Evolutionary conservation across 35 echinoderm and acorn worm species (phyloP).

Genomic region (Patiria miniata): DNA sequence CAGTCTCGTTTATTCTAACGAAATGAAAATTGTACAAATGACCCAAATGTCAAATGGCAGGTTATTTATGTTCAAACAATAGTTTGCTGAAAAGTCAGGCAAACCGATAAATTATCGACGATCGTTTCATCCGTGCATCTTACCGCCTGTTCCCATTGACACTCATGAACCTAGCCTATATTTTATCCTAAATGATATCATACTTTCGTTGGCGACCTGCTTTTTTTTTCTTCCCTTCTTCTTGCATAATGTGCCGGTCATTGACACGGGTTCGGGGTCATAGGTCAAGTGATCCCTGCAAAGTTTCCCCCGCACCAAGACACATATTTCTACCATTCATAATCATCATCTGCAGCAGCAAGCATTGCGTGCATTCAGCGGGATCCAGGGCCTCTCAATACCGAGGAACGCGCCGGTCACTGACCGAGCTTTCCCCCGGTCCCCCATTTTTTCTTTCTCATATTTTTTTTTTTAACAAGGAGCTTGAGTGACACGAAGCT

Average conservation of each 20-base stretch:
- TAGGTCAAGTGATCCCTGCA: slow-evolving; percentile 23
- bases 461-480: slow-evolving; percentile 20
- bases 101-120: no score
- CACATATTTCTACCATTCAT: not conserved
- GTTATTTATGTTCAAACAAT: no score
- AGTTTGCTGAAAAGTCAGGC: no score
- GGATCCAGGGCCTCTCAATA: not conserved
- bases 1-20: no score
- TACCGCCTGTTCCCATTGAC: no score
- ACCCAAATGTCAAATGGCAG: no score
- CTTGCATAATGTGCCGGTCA: not conserved
- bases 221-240: no score
- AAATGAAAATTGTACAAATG: no score
- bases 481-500: not conserved
- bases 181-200: not conserved
- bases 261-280: not conserved
- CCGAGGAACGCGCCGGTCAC: not conserved
- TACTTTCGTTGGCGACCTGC: no score
- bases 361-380: not conserved
- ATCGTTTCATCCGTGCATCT: no score
- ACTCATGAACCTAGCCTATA: not conserved
- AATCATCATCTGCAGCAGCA: no score
- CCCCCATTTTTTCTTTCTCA: not conserved
- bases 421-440: slow-evolving; percentile 15
- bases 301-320: not conserved